Conservation (phyloP, 2,113 vertebrate genomes). For the Sigmodon hispidus region DNA sequence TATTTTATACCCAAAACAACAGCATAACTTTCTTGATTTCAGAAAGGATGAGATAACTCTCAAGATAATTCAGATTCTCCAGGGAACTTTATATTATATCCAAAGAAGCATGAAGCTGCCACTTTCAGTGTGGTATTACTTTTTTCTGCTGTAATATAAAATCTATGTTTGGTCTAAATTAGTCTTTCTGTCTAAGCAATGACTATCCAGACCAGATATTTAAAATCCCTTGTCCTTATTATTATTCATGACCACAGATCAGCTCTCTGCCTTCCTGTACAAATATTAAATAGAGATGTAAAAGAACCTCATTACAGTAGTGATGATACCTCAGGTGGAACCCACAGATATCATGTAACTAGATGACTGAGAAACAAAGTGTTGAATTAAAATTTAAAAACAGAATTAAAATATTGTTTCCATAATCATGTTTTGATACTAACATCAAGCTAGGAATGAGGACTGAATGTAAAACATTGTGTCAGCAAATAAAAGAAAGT, state of each 20-base stretch:
- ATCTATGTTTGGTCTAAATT: conserved; percentile 1
- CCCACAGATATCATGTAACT: accelerated
- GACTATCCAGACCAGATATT: conserved; percentile 36
- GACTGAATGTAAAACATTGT: accelerated
- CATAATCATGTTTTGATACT: background rate
- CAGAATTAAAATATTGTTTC: background rate
- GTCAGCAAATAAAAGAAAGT: background rate
- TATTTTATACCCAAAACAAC: conserved; percentile 20
- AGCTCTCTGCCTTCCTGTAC: background rate
- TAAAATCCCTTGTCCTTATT: conserved; percentile 28
- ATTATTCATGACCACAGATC: conserved; percentile 13
- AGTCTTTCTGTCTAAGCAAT: background rate
- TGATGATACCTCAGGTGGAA: background rate
- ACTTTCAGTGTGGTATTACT: background rate
- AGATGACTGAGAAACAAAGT: background rate
- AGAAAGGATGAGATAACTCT: background rate
- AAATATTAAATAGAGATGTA: background rate
- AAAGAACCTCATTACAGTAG: too few relatives aligned
- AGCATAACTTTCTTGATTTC: background rate
- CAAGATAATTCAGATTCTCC: background rate
- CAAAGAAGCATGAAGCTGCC: conserved; percentile 22
- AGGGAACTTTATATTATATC: background rate
- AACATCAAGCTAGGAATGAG: background rate
- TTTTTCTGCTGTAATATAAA: conserved; percentile 5
- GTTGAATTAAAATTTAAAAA: background rate